Conservation (phyloP, 2,113 vertebrate species). For the Aldabrachelys gigantea region DNA sequence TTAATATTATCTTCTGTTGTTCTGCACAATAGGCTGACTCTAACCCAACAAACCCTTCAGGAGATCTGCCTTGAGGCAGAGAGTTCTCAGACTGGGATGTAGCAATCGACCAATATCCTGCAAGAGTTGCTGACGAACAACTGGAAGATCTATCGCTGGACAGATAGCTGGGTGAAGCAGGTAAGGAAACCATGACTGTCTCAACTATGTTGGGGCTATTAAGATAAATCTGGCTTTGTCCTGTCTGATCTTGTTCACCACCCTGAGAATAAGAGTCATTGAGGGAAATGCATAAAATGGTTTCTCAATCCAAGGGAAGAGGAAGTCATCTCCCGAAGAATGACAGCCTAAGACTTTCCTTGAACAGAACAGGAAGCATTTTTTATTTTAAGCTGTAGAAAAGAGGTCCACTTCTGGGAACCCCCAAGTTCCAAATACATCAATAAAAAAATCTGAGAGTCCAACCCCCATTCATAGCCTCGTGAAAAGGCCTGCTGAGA, state of each 20-base stretch:
- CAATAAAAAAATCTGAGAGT: not conserved
- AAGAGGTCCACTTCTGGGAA: not conserved
- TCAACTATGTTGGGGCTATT: not conserved
- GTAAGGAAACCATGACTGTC: not conserved
- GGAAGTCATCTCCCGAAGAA: not conserved
- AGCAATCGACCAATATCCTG: not conserved
- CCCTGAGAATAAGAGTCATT: not conserved
- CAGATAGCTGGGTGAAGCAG: not conserved
- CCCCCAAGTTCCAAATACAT: not conserved
- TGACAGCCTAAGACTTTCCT: too few relatives aligned
- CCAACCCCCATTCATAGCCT: not conserved
- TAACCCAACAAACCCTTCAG: not conserved
- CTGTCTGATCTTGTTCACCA: not conserved
- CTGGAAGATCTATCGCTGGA: not conserved
- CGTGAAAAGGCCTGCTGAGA: not conserved
- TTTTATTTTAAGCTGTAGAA: not conserved
- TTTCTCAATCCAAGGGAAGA: too few relatives aligned
- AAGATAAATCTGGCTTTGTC: not conserved
- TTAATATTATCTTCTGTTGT: too few relatives aligned
- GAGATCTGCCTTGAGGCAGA: not conserved
- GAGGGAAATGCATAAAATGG: too few relatives aligned
- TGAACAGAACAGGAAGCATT: not conserved
- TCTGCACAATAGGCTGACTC: not conserved
- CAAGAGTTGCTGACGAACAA: not conserved
- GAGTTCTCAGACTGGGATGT: not conserved